Evolutionary conservation across 2,888 invertebrate genomes (phyloP).

Genomic region (Atethmia centrago): DNA sequence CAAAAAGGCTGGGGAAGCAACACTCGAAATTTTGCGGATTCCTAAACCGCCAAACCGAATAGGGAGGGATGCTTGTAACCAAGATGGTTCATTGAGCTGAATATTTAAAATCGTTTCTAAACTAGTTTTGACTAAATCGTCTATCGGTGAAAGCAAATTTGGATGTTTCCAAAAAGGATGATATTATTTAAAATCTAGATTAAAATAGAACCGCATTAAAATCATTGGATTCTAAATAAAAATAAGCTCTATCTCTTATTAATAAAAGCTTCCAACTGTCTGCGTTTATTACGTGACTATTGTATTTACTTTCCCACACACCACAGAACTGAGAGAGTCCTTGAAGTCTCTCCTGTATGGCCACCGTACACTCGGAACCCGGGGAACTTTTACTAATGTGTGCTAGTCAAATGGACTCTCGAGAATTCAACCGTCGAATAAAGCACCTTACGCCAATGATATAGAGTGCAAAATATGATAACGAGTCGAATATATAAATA

Average conservation of each 20-base stretch:
- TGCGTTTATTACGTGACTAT: conserved; percentile 33
- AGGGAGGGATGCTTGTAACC: too few species aligned
- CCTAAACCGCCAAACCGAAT: too few species aligned
- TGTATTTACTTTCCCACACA: conserved; percentile 51
- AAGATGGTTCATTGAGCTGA: too few species aligned
- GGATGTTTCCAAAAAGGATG: too few species aligned
- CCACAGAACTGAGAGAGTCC: conserved; percentile 62
- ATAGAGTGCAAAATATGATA: conserved; percentile 78
- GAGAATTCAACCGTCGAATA: conserved; percentile 80
- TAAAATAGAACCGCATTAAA: background rate
- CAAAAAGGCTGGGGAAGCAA: too few species aligned
- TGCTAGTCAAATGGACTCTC: conserved; percentile 90
- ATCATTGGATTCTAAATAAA: background rate
- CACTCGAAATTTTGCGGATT: too few species aligned
- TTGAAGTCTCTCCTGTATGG: conserved; percentile 69
- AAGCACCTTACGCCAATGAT: conserved; percentile 74
- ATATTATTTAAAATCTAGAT: background rate
- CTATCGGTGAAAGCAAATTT: too few species aligned
- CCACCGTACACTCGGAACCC: conserved; percentile 77
- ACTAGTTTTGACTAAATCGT: too few species aligned
- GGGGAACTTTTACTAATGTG: conserved; percentile 89
- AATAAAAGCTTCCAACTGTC: conserved; percentile 34
- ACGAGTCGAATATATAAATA: conserved; percentile 72
- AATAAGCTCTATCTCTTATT: conserved; percentile 19
- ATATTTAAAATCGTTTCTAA: too few species aligned